Percentiles rank a stretch among this genome's conserved stretches.
phyloP scores from a whole-genome alignment of 2,113 vertebrate genomes.

The Pollimyrus isidori region DNA sequence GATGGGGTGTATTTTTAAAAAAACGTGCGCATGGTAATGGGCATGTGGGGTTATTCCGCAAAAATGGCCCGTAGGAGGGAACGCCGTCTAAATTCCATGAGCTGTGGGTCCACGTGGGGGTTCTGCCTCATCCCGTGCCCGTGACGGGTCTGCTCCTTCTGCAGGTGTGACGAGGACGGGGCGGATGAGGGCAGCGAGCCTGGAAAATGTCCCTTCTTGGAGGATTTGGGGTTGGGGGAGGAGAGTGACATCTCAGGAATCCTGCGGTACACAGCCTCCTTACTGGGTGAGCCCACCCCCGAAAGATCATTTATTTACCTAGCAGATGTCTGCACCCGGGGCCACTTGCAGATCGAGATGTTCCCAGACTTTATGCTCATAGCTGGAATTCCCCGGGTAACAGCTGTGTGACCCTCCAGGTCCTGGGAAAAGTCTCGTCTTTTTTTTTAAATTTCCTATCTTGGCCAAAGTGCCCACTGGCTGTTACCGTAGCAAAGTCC shows the following conservation, averaged over 20 bases:
- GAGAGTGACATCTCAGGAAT: conserved; percentile 85
- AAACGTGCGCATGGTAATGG: neutral
- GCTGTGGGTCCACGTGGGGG: neutral
- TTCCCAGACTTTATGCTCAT: neutral
- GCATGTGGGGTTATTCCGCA: neutral
- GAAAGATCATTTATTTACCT: neutral
- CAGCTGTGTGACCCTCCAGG: neutral
- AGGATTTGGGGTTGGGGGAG: conserved; percentile 77
- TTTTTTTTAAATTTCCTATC: neutral
- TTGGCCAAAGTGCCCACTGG: neutral
- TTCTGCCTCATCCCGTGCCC: neutral
- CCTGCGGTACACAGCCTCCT: conserved; percentile 83
- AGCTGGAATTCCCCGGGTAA: neutral
- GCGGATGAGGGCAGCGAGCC: conserved; percentile 72
- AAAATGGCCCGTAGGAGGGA: neutral
- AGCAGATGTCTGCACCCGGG: neutral
- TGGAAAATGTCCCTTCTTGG: conserved; percentile 77
- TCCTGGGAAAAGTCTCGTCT: neutral
- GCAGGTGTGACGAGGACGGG: conserved; percentile 75
- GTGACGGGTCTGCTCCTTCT: conserved; percentile 9
- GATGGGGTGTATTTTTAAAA: neutral
- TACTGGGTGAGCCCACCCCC: conserved; percentile 69
- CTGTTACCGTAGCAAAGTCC: neutral
- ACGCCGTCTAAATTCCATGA: neutral
- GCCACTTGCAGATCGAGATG: neutral